Evolutionary conservation across 2,113 vertebrate species (phyloP).

Genomic region (Chroicocephalus ridibundus): DNA sequence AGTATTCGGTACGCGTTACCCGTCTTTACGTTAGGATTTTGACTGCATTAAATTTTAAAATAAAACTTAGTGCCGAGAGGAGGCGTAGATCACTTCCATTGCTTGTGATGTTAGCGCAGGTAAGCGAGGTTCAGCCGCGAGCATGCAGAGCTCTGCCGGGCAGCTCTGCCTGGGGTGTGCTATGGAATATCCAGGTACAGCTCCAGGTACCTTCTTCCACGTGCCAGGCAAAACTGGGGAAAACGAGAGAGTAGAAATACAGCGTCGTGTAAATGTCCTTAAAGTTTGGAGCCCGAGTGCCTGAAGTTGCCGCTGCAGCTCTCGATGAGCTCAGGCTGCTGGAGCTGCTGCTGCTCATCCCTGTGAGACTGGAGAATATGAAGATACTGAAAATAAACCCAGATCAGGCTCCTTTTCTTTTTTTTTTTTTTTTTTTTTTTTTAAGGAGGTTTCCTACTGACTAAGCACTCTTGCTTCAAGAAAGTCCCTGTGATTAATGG

Average conservation of each 20-base stretch:
- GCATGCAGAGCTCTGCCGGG: background rate
- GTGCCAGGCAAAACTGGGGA: background rate
- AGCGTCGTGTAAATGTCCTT: fast-evolving
- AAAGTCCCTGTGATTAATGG: background rate
- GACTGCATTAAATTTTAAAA: background rate
- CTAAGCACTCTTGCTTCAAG: background rate
- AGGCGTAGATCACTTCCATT: too few relatives aligned
- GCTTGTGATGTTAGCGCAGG: background rate
- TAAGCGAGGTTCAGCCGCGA: fast-evolving
- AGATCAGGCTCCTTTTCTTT: background rate
- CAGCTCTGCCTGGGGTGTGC: fast-evolving
- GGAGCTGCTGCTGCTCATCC: background rate
- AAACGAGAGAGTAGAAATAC: fast-evolving
- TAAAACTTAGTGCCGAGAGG: background rate
- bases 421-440: background rate
- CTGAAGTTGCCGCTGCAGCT: background rate
- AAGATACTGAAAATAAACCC: background rate
- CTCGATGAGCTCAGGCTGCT: background rate
- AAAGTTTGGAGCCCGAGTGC: background rate
- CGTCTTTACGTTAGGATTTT: background rate
- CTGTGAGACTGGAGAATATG: background rate
- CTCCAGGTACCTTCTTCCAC: background rate
- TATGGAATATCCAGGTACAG: fast-evolving
- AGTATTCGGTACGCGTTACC: fast-evolving
- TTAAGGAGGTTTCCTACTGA: background rate